Evolutionary conservation across 2,797 vertebrate genomes (phyloP), one percentile per base, ranked within the genome.

Genomic region (Micrastur ruficollis): DNA sequence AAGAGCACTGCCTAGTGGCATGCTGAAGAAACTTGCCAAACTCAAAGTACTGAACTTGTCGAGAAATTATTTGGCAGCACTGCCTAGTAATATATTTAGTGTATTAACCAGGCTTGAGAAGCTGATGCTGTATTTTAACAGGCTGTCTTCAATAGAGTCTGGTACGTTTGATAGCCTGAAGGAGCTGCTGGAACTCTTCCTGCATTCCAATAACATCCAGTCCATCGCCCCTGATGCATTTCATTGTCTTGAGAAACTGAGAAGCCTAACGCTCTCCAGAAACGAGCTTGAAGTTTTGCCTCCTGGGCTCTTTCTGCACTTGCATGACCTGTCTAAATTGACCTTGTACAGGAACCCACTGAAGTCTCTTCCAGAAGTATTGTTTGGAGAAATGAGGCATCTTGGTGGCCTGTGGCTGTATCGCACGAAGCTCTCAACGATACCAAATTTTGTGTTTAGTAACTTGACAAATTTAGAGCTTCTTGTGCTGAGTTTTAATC

Each of bases 301-400:
- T 68, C 83, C 94, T 11, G 98, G 98, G 55, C 98, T 97, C 79
- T 99, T 99, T 93, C 98, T 99, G 92, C 87, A 97, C 89, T 96
- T 98, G 96, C 98, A 95, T 31, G 94, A 97, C 47, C 76, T 99
- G 65, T 97, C 47, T 26, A 95, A 96, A 81, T 88, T 99, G 79
- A 99, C 98, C 22, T 91, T 99, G 71, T 99, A 97, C 87, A 97
- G 97, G 3, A 99, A 99, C 94, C 99, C 99, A 1, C 93, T 99
- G 25, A 80, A 98, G 62, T 97, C 84, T 72, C 97, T 99, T 40
- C 99, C 99, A 8, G 96, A 97, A 42, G 90, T 98, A 47, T 81
- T 99, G 36, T 99, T 99, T 97, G 99, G 99, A 53, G 96, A 98
- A 95, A 98, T 98, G 98, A 98, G 97, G 12, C 83, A 97, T 36